Conservation (phyloP, 2,113 vertebrate genomes). For the Cyprinus carpio region DNA sequence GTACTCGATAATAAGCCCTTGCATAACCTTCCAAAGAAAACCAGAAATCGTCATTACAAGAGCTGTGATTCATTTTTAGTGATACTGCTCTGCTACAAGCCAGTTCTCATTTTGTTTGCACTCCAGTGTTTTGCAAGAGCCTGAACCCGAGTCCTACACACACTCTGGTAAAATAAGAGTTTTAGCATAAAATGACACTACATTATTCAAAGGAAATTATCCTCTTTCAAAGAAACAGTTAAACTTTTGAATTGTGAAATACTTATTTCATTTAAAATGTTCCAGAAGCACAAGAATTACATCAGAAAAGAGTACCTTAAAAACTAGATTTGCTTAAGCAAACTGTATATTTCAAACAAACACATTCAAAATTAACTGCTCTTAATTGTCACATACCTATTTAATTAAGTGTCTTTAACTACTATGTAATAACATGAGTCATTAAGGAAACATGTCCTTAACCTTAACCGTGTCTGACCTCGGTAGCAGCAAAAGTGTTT, state of each 20-base stretch:
- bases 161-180: background rate
- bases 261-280: background rate
- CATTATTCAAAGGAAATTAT: background rate
- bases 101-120: background rate
- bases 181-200: background rate
- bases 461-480: no score
- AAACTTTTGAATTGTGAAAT: background rate
- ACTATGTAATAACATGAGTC: background rate
- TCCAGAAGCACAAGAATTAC: background rate
- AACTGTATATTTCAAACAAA: background rate
- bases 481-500: background rate
- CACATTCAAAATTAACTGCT: background rate
- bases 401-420: background rate
- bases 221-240: background rate
- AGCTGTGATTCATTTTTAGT: slow-evolving; percentile 11
- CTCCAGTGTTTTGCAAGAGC: background rate
- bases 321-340: background rate
- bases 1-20: background rate
- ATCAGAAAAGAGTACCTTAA: background rate
- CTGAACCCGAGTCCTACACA: background rate
- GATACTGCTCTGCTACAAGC: background rate
- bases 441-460: no score
- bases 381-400: background rate
- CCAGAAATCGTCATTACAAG: background rate
- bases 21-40: slow-evolving; percentile 14